Percentiles rank a stretch among this genome's conserved stretches.
Evolutionary conservation across 1,140 invertebrate genomes (phyloP).

Genomic region (Campodea augens): DNA sequence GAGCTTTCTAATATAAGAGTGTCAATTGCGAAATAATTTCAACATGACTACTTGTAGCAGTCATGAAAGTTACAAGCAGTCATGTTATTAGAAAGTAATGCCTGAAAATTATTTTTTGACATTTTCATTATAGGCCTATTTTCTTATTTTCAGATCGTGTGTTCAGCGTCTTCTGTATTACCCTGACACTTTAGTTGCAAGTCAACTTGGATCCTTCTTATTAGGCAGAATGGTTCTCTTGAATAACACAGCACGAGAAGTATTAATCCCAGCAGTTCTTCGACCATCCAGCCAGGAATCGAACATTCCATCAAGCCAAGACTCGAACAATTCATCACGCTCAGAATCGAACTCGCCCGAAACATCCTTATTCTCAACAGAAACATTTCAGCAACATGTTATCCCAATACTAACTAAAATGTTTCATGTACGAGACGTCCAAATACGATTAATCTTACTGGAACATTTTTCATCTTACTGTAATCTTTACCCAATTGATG

Average conservation of each 20-base stretch:
- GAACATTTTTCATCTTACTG: constrained; percentile 50
- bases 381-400: constrained; percentile 43
- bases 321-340: too few relatives aligned
- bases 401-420: constrained; percentile 51
- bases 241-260: constrained; percentile 49
- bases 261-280: constrained; percentile 52
- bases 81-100: too few relatives aligned
- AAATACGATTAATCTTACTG: constrained; percentile 46
- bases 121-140: too few relatives aligned
- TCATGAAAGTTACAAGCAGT: too few relatives aligned
- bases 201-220: constrained; percentile 48
- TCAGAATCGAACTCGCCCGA: background rate
- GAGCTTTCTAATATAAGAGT: too few relatives aligned
- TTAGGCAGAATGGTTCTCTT: constrained; percentile 63
- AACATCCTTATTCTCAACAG: too few relatives aligned
- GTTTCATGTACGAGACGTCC: constrained; percentile 53
- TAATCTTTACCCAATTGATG: constrained; percentile 42
- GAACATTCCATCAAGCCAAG: too few relatives aligned
- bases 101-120: too few relatives aligned
- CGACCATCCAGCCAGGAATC: too few relatives aligned
- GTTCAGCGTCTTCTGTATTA: constrained; percentile 23
- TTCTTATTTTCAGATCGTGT: background rate
- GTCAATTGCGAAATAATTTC: too few relatives aligned
- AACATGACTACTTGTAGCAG: too few relatives aligned
- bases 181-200: constrained; percentile 54